phyloP scores from a whole-genome alignment of 1,140 invertebrate genomes.

The Theocolax elegans region DNA sequence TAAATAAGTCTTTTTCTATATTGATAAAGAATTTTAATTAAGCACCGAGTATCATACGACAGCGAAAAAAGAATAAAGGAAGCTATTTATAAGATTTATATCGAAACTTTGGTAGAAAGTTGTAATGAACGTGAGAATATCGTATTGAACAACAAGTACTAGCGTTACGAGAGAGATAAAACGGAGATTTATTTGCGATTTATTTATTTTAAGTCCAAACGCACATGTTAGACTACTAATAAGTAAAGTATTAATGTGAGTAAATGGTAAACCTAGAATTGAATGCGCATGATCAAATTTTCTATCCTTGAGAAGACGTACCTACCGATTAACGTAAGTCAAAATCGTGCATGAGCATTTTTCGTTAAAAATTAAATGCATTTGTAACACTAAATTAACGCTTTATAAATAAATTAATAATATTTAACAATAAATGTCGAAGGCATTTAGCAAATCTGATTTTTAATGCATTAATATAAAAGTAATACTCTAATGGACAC shows the following conservation, averaged over 20 bases:
- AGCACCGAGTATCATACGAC: constrained; percentile 21
- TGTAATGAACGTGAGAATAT: constrained; percentile 36
- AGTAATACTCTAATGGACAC: too few relatives aligned
- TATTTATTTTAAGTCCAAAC: constrained; percentile 32
- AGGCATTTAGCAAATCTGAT: too few relatives aligned
- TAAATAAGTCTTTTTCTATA: constrained; percentile 36
- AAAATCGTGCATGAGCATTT: constrained; percentile 11
- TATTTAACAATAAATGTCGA: background rate
- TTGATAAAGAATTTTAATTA: constrained; percentile 37
- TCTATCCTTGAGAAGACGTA: background rate
- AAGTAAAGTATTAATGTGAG: constrained; percentile 34
- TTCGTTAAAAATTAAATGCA: constrained; percentile 4
- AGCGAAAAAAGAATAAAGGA: constrained; percentile 19
- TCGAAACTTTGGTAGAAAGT: constrained; percentile 34
- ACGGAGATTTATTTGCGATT: constrained; percentile 12
- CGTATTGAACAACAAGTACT: constrained; percentile 35
- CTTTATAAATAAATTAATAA: background rate
- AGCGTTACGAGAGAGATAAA: constrained; percentile 28
- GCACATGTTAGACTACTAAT: constrained; percentile 35
- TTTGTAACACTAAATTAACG: too few relatives aligned
- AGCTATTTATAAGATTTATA: constrained; percentile 31
- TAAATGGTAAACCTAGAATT: constrained; percentile 24
- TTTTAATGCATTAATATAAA: too few relatives aligned
- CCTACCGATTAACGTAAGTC: background rate
- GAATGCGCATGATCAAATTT: constrained; percentile 14